phyloP scores from a whole-genome alignment of 2,113 vertebrate genomes.

The Xiphophorus maculatus region DNA sequence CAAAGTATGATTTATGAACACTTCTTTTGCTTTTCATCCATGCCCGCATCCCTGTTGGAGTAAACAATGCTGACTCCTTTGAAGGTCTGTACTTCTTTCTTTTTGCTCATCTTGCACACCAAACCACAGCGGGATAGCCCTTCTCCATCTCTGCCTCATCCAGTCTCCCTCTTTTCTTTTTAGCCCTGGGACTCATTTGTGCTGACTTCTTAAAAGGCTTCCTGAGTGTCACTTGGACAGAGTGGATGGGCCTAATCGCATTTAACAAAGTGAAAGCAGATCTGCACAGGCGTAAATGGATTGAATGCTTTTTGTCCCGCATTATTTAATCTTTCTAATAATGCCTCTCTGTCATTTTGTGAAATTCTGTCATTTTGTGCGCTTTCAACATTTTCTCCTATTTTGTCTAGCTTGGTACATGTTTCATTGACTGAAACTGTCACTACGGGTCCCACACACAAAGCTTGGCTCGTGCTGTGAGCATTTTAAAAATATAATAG shows the following conservation, averaged over 20 bases:
- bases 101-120: constrained; percentile 18
- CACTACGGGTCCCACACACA: neutral
- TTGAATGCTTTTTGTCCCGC: constrained; percentile 20
- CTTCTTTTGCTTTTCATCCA: constrained; percentile 33
- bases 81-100: constrained; percentile 32
- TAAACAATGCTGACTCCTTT: constrained; percentile 57
- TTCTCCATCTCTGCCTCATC: constrained; percentile 2
- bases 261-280: constrained; percentile 63
- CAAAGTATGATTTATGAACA: constrained; percentile 64
- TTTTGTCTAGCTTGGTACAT: constrained; percentile 29
- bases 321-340: constrained; percentile 50
- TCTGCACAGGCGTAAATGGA: constrained; percentile 59
- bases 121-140: constrained; percentile 17
- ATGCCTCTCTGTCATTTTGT: constrained; percentile 42
- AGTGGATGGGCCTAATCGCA: constrained; percentile 62
- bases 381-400: constrained; percentile 47
- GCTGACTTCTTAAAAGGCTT: constrained; percentile 68
- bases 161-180: neutral
- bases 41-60: constrained; percentile 31
- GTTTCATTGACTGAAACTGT: constrained; percentile 17
- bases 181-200: constrained; percentile 56
- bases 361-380: constrained; percentile 31
- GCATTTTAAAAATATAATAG: neutral
- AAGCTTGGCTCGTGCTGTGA: neutral
- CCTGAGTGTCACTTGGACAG: constrained; percentile 54